These are phyloP conservation scores for Mola mola DNA, from an alignment of 2,113 vertebrate species.

Conservation along the genomic window DNA sequence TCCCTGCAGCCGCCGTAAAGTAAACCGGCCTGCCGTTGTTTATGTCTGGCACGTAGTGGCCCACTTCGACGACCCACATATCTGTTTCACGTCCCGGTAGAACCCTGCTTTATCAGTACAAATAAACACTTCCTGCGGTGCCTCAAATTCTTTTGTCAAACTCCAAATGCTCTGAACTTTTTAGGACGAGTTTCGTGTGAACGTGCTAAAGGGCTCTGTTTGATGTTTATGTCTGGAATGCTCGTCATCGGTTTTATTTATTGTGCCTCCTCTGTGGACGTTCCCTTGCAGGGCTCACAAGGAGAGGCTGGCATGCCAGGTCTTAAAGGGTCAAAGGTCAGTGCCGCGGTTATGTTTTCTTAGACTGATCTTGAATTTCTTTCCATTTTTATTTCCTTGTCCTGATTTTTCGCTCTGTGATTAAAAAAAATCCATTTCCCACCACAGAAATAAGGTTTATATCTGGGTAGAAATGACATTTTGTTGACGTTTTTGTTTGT, in stretches of 20 bases:
- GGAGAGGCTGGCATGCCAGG: conserved; percentile 93
- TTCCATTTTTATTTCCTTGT: neutral
- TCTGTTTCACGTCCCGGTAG: conserved; percentile 56
- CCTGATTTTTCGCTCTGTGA: neutral
- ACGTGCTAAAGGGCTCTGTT: too few species aligned
- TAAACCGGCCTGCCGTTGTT: conserved; percentile 63
- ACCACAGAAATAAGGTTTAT: neutral
- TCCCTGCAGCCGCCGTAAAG: conserved; percentile 39
- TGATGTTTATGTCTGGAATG: neutral
- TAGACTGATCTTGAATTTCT: neutral
- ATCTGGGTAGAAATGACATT: too few species aligned
- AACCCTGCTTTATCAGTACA: conserved; percentile 42
- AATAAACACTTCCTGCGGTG: conserved; percentile 63
- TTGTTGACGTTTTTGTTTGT: conserved; percentile 9
- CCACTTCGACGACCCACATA: conserved; percentile 51
- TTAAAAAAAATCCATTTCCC: neutral
- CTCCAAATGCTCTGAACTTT: too few species aligned
- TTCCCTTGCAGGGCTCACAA: conserved; percentile 86
- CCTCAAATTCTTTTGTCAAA: conserved; percentile 3
- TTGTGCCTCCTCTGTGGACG: conserved; percentile 10
- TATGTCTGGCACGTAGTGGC: conserved; percentile 61
- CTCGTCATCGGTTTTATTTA: neutral
- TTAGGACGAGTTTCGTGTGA: neutral
- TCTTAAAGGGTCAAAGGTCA: conserved; percentile 95
- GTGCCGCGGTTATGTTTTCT: conserved; percentile 23